Evolutionary conservation across 2,797 vertebrate species (phyloP).

Genomic region (Mormyrops boulengeri): DNA sequence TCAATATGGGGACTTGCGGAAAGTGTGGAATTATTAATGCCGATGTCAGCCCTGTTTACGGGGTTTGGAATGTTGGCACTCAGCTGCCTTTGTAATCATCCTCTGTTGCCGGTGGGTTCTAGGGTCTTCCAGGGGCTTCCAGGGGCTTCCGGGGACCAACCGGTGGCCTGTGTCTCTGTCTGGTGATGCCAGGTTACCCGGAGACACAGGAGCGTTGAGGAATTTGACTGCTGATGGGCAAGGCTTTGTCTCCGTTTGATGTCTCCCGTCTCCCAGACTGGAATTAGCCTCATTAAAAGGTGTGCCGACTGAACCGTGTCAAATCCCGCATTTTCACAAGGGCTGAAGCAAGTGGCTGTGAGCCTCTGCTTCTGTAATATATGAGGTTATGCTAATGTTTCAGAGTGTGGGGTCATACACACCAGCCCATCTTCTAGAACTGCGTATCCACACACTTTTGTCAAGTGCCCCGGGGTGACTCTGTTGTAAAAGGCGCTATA

Average conservation of each 20-base stretch:
- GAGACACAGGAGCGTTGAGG: neutral
- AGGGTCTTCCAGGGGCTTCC: neutral
- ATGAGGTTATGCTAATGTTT: neutral
- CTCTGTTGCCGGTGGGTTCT: neutral
- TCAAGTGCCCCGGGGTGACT: neutral
- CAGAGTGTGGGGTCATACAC: neutral
- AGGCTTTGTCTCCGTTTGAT: neutral
- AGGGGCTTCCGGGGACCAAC: neutral
- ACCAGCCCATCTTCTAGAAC: neutral
- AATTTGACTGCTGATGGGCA: neutral
- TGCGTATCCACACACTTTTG: neutral
- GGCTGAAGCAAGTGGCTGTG: neutral
- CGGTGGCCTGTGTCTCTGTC: neutral
- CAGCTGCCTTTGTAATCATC: neutral
- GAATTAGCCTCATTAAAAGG: slow-evolving; percentile 4
- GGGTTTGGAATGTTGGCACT: neutral
- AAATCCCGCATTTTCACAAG: neutral
- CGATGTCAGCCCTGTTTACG: neutral
- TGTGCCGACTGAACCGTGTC: neutral
- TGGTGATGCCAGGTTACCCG: neutral
- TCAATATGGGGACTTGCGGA: neutral
- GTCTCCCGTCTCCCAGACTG: neutral
- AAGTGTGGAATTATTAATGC: neutral
- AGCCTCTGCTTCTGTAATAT: neutral
- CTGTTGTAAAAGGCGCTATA: neutral